These are phyloP conservation scores for Diarsia mendica DNA, from an alignment of 2,888 invertebrate genomes.

Conservation along the genomic window DNA sequence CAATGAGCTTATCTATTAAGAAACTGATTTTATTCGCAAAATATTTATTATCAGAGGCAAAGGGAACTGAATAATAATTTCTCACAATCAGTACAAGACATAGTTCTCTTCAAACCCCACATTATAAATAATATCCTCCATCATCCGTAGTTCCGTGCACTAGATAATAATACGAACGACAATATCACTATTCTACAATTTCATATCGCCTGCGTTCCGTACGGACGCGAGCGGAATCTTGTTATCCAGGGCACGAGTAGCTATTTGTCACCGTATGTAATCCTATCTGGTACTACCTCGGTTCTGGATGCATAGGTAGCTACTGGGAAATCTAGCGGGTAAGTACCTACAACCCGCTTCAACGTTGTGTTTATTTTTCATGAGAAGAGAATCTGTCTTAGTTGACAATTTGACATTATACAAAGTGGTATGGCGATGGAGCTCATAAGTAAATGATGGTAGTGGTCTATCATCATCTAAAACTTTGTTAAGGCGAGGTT, in stretches of 20 bases:
- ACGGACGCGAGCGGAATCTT: constrained; percentile 46
- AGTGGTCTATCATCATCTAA: too few relatives aligned
- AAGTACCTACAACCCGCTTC: neutral
- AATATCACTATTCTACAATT: constrained; percentile 43
- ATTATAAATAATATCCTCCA: neutral
- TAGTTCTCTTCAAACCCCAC: too few relatives aligned
- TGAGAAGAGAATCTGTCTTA: too few relatives aligned
- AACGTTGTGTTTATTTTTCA: constrained; percentile 20
- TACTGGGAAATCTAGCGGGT: constrained; percentile 24
- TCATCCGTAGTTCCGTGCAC: neutral
- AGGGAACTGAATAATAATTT: too few relatives aligned
- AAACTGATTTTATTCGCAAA: too few relatives aligned
- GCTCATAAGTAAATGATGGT: neutral
- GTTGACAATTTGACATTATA: too few relatives aligned
- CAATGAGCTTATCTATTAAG: too few relatives aligned
- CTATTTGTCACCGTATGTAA: constrained; percentile 59
- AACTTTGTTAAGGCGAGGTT: too few relatives aligned
- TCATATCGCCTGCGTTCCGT: constrained; percentile 34
- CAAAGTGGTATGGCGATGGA: neutral
- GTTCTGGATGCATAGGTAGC: constrained; percentile 17
- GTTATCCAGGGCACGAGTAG: constrained; percentile 41
- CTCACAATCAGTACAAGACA: too few relatives aligned
- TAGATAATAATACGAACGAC: constrained; percentile 20
- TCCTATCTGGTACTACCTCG: constrained; percentile 33
- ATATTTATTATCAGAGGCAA: too few relatives aligned